Percentiles rank a stretch among this genome's conserved stretches.
Evolutionary conservation across 2,888 invertebrate species (phyloP).

Genomic region (Iselma pallidipennis): DNA sequence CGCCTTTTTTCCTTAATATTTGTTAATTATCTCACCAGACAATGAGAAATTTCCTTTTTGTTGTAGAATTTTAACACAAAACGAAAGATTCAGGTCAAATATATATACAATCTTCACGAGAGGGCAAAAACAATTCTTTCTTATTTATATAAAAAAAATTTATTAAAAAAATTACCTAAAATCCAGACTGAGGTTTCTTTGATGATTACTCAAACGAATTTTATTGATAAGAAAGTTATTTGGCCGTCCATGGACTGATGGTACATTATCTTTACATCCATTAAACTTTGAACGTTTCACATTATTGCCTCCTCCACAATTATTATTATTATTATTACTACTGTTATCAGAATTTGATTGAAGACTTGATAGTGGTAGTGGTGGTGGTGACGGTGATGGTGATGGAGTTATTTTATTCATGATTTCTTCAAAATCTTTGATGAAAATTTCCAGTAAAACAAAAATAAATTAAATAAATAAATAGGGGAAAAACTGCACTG

Average conservation of each 20-base stretch:
- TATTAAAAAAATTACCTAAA: slow-evolving; percentile 67
- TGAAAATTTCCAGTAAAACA: no score
- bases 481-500: no score
- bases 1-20: no score
- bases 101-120: no score
- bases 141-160: slow-evolving; percentile 11
- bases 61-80: no score
- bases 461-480: no score
- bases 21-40: no score
- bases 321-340: slow-evolving; percentile 3
- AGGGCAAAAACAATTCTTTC: no score
- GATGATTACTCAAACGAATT: slow-evolving; percentile 69
- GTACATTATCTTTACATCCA: slow-evolving; percentile 56
- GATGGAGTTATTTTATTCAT: not conserved
- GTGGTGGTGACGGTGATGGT: no score
- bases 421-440: slow-evolving; percentile 8
- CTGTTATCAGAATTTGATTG: not conserved
- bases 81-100: no score
- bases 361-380: not conserved
- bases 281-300: slow-evolving; percentile 52
- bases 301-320: slow-evolving; percentile 7
- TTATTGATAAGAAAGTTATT: slow-evolving; percentile 56
- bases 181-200: slow-evolving; percentile 87
- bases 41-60: no score
- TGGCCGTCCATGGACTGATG: slow-evolving; percentile 64